These are phyloP conservation scores for Lophotis ruficrista DNA, from an alignment of 2,113 vertebrate species.

Conservation along the genomic window DNA sequence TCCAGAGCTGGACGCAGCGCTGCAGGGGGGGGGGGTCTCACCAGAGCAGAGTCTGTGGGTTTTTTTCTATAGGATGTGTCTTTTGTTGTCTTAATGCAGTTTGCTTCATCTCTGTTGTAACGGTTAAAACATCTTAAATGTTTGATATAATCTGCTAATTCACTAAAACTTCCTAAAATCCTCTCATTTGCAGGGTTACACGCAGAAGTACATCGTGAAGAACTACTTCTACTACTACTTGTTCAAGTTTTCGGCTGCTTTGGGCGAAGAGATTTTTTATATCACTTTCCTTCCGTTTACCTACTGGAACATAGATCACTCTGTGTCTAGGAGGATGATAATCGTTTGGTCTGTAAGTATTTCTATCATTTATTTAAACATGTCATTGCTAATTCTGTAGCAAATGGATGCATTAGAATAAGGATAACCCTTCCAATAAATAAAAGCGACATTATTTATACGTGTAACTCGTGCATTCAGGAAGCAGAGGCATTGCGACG, in stretches of 20 bases:
- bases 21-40: too few relatives aligned
- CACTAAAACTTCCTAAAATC: background rate
- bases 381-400: background rate
- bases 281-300: constrained; percentile 92
- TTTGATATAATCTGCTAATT: background rate
- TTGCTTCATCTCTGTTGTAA: background rate
- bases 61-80: background rate
- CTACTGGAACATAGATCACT: constrained; percentile 92
- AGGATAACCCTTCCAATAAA: background rate
- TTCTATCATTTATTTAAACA: background rate
- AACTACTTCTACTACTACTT: constrained; percentile 89
- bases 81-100: background rate
- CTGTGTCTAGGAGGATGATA: constrained; percentile 88
- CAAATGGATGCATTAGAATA: background rate
- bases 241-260: constrained; percentile 86
- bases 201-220: constrained; percentile 84
- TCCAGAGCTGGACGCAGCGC: too few relatives aligned
- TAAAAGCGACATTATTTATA: background rate
- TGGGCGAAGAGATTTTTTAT: constrained; percentile 94
- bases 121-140: background rate
- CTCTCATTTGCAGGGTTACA: constrained; percentile 73
- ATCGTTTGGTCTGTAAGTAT: constrained; percentile 90
- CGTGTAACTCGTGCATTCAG: fast-evolving
- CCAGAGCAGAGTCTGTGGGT: too few relatives aligned
- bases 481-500: background rate